Base-by-base conservation (phyloP, 2,113 vertebrate genomes). In the Mohoua ochrocephala region DNA sequence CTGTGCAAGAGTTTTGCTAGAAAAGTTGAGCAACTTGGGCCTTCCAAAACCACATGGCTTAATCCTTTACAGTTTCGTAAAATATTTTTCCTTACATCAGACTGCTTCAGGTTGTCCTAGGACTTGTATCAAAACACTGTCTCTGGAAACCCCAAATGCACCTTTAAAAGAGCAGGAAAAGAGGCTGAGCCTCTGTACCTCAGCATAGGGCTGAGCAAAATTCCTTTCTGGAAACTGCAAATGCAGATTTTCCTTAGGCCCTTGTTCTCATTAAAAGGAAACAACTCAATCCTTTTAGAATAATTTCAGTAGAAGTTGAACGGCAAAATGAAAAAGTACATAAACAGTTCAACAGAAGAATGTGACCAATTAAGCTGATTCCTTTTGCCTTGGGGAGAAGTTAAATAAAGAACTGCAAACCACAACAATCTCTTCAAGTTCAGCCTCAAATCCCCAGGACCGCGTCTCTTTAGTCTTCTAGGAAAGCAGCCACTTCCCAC, bases 331-430 rank as follows among this genome's bases (percentile, higher is more conserved):
- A 89, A 81, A 84, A 91, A 68, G 14, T 56, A 84, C 61, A 92
- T 74, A 60, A 96, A 89, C 73, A 84, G 41, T 60, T 92, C 53
- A 84, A 83, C 1, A 87, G 59, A 91, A 89, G 76, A 95, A 95
- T 87, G 91, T 3, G 0, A 89, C 78, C 74, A 91, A 94, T 93
- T 96, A 96, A 82, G 65, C 53, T 15, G 37, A 84, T 91, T 94
- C 76, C 33, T 92, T 73, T 76, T 76, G 91, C 89, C 87, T 65
- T 65, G 41, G 81, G 73, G 87, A 91, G 37, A 87, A 53, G 89
- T 95, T 93, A 95, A 75, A 91, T 67, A 91, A 95, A 96, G 84
- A 95, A 78, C 73, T 82, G 47, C 68, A 96, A 96, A 96, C 89
- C 81, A 85, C 91, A 95, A 94, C 81, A 87, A 82, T 53, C 70